These are phyloP conservation scores for Pangasius mekongensis DNA, from an alignment of 2,797 vertebrate genomes.

Conservation along the genomic window DNA sequence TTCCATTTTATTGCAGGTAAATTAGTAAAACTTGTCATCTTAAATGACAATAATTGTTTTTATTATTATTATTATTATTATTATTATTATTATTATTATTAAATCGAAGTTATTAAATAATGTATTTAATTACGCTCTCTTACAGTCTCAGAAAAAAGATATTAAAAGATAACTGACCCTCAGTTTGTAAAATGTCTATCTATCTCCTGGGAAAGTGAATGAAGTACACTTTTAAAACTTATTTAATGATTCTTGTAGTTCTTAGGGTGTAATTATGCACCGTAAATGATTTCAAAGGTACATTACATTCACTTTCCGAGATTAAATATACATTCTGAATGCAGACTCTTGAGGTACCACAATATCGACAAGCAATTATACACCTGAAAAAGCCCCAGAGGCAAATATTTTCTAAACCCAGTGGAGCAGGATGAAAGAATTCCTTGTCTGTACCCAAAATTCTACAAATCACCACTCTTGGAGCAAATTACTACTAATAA, in stretches of 20 bases:
- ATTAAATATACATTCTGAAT: not conserved
- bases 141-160: too few species aligned
- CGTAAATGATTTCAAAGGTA: not conserved
- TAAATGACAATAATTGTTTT: too few species aligned
- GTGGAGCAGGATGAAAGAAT: conserved; percentile 9
- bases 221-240: not conserved
- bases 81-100: too few species aligned
- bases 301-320: not conserved
- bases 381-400: not conserved
- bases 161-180: not conserved
- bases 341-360: not conserved
- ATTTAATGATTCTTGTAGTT: not conserved
- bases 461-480: not conserved
- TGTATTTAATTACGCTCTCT: too few species aligned
- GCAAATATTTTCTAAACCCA: not conserved
- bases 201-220: not conserved
- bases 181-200: not conserved
- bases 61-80: too few species aligned
- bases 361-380: not conserved
- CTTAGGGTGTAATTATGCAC: not conserved
- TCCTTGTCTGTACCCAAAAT: not conserved
- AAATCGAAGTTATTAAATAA: too few species aligned
- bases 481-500: not conserved
- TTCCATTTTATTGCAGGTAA: too few species aligned
- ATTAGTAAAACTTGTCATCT: too few species aligned